A percentile compares a stretch with the other conserved stretches of the same genome.
These are phyloP conservation scores for Epicauta chinensis DNA, from an alignment of 1,140 invertebrate species.

Conservation along the genomic window DNA sequence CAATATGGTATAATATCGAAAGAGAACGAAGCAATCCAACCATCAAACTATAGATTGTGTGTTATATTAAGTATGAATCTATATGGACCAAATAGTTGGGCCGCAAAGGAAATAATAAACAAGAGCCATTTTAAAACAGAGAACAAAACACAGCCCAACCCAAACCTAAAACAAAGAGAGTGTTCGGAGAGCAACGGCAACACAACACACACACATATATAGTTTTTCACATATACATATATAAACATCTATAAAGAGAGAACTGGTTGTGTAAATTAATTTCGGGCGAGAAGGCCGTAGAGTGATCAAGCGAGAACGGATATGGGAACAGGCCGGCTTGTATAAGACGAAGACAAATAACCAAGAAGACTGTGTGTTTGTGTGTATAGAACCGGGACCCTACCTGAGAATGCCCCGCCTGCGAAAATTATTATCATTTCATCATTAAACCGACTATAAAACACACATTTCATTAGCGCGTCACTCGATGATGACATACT, in stretches of 20 bases:
- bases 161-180: slow-evolving; percentile 39
- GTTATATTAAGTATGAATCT: neutral
- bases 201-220: neutral
- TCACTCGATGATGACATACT: neutral
- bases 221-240: neutral
- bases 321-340: slow-evolving; percentile 14
- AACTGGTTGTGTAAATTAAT: slow-evolving; percentile 42
- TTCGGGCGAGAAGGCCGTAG: slow-evolving; percentile 29
- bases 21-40: neutral
- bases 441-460: slow-evolving; percentile 29
- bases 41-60: neutral
- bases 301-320: neutral
- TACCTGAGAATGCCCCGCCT: slow-evolving; percentile 9
- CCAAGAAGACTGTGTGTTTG: neutral
- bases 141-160: slow-evolving; percentile 33
- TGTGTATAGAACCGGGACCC: neutral
- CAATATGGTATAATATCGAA: neutral
- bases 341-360: neutral
- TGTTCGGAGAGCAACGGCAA: slow-evolving; percentile 19
- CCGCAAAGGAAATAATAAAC: slow-evolving; percentile 33
- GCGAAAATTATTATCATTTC: slow-evolving; percentile 41
- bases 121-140: slow-evolving; percentile 35
- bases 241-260: slow-evolving; percentile 10
- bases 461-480: slow-evolving; percentile 30
- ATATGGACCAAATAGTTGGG: slow-evolving; percentile 16